Base-by-base conservation (phyloP, 2,888 invertebrate genomes). In the Synergus laeviventris region DNA sequence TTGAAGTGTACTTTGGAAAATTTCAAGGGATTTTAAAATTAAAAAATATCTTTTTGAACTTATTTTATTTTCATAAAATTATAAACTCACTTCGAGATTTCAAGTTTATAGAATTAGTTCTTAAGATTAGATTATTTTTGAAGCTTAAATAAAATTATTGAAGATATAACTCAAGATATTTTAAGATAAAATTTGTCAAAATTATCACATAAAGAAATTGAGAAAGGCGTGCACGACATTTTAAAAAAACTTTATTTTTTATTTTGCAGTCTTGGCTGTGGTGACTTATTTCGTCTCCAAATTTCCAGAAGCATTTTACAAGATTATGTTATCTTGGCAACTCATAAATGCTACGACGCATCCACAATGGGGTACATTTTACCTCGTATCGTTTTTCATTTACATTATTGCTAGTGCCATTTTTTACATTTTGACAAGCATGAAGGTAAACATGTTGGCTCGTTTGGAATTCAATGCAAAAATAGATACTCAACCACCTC, bases 281-380 rank as follows among this genome's bases (percentile, higher is more conserved):
- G 61, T 36, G n/a, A 61, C 61, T 5, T 36, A 36, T 61, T 61
- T 61, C 8, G 61, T 61, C n/a, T 61, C 16, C 36, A 61, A 61
- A 61, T 61, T 61, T 14, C 61, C 61, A 12, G 61, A 61, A n/a
- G 24, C 16, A 7, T 61, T 61, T 14, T 60, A 60, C 36, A n/a
- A 36, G 11, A 61, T n/a, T 36, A 7, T 61, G 36, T 16, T 61
- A 36, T 61, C 61, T 36, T 61, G 61, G 16, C 14, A 61, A 16
- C 8, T 61, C 9, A 61, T 36, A 31, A 31, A 31, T 16, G 31
- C 36, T 14, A 36, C 36, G 8, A 36, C 31, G 1, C 36, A 61
- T 61, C 36, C 61, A 61, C 14, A n/a, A 61, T 61, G 61, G 61
- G 36, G 14, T 36, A 36, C 61, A 16, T 61, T 61, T 61, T 61